Evolutionary conservation across 2,888 invertebrate genomes (phyloP).

Genomic region (Germaria angustata): DNA sequence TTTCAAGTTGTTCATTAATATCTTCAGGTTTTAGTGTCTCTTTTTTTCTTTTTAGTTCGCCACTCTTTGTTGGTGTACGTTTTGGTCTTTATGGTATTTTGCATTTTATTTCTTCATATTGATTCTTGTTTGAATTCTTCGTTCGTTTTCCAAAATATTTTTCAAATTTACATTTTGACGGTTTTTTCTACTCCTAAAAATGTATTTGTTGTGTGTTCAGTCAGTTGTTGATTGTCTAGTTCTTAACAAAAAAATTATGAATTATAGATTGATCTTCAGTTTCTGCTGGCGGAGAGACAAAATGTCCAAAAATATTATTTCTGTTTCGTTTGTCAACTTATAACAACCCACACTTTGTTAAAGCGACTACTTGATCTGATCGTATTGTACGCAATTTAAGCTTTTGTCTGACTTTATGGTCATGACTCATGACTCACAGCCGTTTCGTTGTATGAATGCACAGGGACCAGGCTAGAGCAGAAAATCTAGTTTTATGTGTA

Average conservation of each 20-base stretch:
- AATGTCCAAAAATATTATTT: background rate
- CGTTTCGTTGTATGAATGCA: background rate
- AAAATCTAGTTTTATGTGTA: slow-evolving; percentile 24
- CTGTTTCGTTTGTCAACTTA: slow-evolving; percentile 12
- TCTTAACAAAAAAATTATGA: slow-evolving; percentile 15
- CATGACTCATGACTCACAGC: slow-evolving; percentile 26
- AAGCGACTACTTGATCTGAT: background rate
- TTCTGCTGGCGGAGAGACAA: slow-evolving; percentile 7
- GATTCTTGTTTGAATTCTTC: slow-evolving; percentile 18
- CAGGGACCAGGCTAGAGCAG: slow-evolving; percentile 1
- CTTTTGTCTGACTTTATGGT: slow-evolving; percentile 14
- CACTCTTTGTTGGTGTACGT: slow-evolving; percentile 1
- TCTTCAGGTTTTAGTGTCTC: slow-evolving; percentile 39
- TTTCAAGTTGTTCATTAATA: slow-evolving; percentile 61
- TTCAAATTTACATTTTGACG: background rate
- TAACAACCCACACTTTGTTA: slow-evolving; percentile 40
- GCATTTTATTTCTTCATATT: slow-evolving; percentile 14
- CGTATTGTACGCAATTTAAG: slow-evolving; percentile 18
- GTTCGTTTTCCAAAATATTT: background rate
- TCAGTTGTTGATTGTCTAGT: slow-evolving; percentile 36
- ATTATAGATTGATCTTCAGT: slow-evolving; percentile 35
- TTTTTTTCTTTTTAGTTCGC: background rate
- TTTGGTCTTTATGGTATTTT: slow-evolving; percentile 1
- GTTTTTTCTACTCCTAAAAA: slow-evolving; percentile 5
- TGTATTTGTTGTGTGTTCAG: slow-evolving; percentile 12